A percentile compares a stretch with the other conserved stretches of the same genome.
phyloP scores from a whole-genome alignment of 2,113 vertebrate species.

The Menura novaehollandiae region DNA sequence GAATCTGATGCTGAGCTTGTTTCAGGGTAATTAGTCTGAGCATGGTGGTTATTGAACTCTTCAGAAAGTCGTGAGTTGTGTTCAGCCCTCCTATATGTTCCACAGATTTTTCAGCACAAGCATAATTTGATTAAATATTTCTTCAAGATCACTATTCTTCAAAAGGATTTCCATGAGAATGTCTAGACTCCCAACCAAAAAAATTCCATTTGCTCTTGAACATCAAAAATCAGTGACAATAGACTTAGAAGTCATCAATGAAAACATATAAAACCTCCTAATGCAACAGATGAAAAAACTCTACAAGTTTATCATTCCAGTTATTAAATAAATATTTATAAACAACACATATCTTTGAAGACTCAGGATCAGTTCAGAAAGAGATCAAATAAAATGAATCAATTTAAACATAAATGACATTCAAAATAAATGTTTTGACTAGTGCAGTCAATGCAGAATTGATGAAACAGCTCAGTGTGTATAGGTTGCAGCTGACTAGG shows the following conservation, averaged over 20 bases:
- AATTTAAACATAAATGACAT: neutral
- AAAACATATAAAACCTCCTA: neutral
- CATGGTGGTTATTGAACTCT: neutral
- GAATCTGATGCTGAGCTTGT: neutral
- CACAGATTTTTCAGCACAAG: neutral
- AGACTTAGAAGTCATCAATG: neutral
- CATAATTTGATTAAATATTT: neutral
- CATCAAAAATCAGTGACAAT: neutral
- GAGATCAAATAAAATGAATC: neutral
- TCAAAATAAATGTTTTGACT: conserved; percentile 1
- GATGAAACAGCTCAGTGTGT: neutral
- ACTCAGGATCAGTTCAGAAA: neutral
- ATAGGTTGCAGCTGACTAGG: neutral
- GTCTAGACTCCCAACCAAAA: neutral
- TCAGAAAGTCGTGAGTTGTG: neutral
- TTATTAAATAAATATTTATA: neutral
- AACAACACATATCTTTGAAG: neutral
- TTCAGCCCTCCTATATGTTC: neutral
- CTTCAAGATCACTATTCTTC: neutral
- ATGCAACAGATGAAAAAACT: neutral
- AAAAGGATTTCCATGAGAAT: neutral
- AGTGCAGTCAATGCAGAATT: neutral
- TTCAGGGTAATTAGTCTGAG: neutral
- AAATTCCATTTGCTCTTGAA: neutral
- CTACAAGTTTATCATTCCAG: neutral